A percentile compares a stretch with the other conserved stretches of the same genome.
Evolutionary conservation across 2,797 vertebrate genomes (phyloP).

Genomic region (Alectoris magna): DNA sequence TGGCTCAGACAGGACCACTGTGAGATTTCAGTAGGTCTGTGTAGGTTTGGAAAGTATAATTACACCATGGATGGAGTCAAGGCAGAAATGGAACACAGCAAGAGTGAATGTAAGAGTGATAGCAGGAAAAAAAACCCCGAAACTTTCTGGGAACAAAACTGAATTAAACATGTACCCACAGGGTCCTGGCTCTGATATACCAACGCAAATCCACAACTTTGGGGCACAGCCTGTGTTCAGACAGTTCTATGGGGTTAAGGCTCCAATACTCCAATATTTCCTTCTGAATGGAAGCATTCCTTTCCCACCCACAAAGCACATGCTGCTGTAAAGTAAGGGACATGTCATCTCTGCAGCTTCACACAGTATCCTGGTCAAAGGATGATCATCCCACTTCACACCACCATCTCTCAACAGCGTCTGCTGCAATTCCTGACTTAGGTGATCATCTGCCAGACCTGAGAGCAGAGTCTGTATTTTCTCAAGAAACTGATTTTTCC

Average conservation of each 20-base stretch:
- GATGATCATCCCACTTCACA: neutral
- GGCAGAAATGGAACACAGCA: neutral
- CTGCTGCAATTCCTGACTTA: neutral
- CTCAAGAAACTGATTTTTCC: neutral
- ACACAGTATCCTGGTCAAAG: neutral
- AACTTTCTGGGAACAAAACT: neutral
- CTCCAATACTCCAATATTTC: neutral
- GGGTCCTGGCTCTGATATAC: neutral
- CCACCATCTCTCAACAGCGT: neutral
- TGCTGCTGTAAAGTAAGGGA: neutral
- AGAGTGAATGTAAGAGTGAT: fast-evolving
- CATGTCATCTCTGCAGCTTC: neutral
- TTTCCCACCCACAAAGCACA: neutral
- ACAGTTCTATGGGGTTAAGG: neutral
- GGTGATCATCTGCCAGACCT: neutral
- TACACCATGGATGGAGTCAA: fast-evolving
- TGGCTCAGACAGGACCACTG: neutral
- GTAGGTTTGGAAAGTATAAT: neutral
- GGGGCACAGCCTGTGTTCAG: neutral
- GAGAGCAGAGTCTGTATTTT: neutral
- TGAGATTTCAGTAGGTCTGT: neutral
- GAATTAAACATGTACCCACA: neutral
- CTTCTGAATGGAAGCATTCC: neutral
- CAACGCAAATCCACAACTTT: neutral
- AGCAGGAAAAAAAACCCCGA: neutral